phyloP scores from a whole-genome alignment of 2,888 invertebrate species.

The Pseudanteris insignis region DNA sequence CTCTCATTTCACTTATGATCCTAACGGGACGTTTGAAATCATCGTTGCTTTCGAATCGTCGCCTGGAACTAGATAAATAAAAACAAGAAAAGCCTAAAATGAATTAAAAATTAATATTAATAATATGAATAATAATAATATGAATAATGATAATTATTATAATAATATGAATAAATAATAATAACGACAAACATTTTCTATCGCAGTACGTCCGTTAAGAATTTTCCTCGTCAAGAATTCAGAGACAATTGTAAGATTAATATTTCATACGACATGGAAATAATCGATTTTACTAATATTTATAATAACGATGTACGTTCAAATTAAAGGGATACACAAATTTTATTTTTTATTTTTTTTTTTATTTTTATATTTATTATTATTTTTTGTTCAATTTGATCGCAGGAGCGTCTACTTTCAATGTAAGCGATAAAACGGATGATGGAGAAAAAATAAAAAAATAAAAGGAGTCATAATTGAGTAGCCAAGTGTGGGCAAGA shows the following conservation, averaged over 20 bases:
- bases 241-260: conserved; percentile 42
- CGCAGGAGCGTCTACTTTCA: too few species aligned
- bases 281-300: conserved; percentile 30
- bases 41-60: conserved; percentile 7
- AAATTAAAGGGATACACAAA: conserved; percentile 11
- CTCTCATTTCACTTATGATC: too few species aligned
- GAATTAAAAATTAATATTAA: conserved; percentile 16
- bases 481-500: neutral
- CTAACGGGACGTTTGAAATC: conserved; percentile 15
- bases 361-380: too few species aligned
- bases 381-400: too few species aligned
- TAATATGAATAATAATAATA: conserved; percentile 3
- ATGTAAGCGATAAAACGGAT: too few species aligned
- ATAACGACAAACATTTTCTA: conserved; percentile 42
- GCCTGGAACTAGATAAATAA: conserved; percentile 32
- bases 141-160: neutral
- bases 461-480: neutral
- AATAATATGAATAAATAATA: conserved; percentile 1
- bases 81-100: conserved; percentile 44
- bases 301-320: conserved; percentile 7
- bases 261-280: conserved; percentile 35
- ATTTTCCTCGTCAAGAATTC: conserved; percentile 45
- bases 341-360: too few species aligned
- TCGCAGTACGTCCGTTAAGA: conserved; percentile 46
- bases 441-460: neutral